Conservation (phyloP, 1,140 invertebrate genomes). For the Cyrtorhinus lividipennis region DNA sequence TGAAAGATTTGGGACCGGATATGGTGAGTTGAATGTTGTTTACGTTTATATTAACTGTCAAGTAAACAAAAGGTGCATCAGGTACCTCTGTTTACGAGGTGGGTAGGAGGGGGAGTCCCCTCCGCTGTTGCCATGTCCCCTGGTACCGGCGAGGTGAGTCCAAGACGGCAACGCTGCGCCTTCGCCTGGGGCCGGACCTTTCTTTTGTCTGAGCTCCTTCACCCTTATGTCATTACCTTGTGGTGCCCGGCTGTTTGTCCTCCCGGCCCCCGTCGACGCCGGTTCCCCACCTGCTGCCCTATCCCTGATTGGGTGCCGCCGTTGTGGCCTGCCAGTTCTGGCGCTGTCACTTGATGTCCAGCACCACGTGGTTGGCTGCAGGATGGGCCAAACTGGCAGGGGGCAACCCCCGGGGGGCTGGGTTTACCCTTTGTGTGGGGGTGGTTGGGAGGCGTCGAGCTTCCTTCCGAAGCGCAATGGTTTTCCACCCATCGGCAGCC, state of each 20-base stretch:
- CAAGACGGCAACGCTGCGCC: background rate
- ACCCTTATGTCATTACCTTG: background rate
- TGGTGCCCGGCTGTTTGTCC: background rate
- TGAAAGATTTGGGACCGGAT: constrained; percentile 21
- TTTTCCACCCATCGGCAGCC: too few relatives aligned
- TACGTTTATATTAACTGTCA: background rate
- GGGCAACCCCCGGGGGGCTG: too few relatives aligned
- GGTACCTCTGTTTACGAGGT: background rate
- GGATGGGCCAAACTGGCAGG: too few relatives aligned
- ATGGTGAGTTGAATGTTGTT: constrained; percentile 14
- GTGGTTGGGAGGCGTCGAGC: too few relatives aligned
- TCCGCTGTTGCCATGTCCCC: constrained; percentile 6
- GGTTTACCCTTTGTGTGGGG: too few relatives aligned
- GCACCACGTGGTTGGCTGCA: too few relatives aligned
- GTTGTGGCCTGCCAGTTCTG: too few relatives aligned
- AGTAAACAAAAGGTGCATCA: constrained; percentile 1
- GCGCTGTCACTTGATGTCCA: too few relatives aligned
- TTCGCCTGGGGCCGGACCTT: background rate
- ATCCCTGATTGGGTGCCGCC: too few relatives aligned
- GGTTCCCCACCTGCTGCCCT: background rate
- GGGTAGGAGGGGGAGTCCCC: background rate
- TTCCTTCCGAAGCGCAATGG: too few relatives aligned
- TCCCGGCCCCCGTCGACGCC: too few relatives aligned
- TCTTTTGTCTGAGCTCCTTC: constrained; percentile 6
- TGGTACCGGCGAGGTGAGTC: background rate